A percentile compares a stretch with the other conserved stretches of the same genome.
Evolutionary conservation across 1,140 invertebrate species (phyloP).

Genomic region (Vanessa atalanta): DNA sequence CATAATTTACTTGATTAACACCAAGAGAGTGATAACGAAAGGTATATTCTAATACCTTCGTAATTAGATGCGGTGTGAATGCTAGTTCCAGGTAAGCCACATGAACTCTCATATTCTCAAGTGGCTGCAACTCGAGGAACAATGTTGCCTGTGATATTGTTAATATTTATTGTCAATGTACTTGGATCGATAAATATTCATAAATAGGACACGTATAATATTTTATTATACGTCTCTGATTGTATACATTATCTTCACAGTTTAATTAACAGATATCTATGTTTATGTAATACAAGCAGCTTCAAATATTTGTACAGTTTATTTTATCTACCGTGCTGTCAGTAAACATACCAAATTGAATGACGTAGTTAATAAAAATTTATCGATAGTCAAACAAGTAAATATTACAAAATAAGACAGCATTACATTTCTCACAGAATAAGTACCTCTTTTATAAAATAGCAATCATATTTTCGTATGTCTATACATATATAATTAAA

Average conservation of each 20-base stretch:
- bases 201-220: background rate
- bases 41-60: conserved; percentile 9
- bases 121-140: background rate
- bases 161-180: background rate
- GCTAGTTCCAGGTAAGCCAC: background rate
- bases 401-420: conserved; percentile 26
- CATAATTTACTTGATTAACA: background rate
- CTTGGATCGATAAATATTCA: background rate
- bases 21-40: background rate
- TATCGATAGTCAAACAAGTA: conserved; percentile 6
- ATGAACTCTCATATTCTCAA: conserved; percentile 7
- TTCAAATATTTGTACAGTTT: background rate
- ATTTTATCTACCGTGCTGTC: conserved; percentile 2
- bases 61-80: conserved; percentile 13
- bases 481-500: background rate
- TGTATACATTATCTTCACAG: too few species aligned
- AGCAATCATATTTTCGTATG: background rate
- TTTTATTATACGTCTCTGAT: background rate
- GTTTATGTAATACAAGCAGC: background rate
- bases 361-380: conserved; percentile 5
- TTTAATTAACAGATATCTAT: background rate
- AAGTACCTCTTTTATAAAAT: too few species aligned
- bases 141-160: background rate
- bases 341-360: background rate
- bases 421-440: conserved; percentile 10